Percentiles rank a stretch among this genome's conserved stretches.
These are phyloP conservation scores for Plecturocebus donacophilus DNA, from an alignment of 2,113 vertebrate genomes.

Conservation along the genomic window DNA sequence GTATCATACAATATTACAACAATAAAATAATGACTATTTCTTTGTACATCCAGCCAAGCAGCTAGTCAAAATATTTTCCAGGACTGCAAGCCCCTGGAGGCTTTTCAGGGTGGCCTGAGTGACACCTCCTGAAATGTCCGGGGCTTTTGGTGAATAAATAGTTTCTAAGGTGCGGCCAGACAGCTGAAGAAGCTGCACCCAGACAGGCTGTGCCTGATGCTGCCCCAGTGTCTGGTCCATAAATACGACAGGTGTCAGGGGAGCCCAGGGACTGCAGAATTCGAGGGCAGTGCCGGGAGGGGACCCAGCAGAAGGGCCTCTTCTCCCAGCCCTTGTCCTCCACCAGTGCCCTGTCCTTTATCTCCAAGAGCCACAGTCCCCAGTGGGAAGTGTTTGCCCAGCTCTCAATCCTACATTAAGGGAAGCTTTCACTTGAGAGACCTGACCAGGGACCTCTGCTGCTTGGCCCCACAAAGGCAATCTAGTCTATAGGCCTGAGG, in stretches of 20 bases:
- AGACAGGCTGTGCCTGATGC: background rate
- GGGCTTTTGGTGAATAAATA: conserved; percentile 83
- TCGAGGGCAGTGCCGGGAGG: background rate
- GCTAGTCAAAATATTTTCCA: conserved; percentile 85
- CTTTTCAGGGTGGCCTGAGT: conserved; percentile 63
- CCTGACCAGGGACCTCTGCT: background rate
- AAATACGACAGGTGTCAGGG: background rate
- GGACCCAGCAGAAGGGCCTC: background rate
- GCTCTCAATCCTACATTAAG: background rate
- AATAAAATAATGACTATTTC: conserved; percentile 79
- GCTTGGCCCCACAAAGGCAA: background rate
- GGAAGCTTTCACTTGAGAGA: background rate
- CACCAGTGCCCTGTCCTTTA: background rate
- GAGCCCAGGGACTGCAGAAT: background rate
- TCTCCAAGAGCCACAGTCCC: background rate
- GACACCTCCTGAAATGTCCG: conserved; percentile 34
- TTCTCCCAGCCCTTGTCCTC: background rate
- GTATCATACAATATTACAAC: conserved; percentile 86
- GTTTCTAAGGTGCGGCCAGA: conserved; percentile 65
- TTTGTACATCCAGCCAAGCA: conserved; percentile 84
- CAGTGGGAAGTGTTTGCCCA: background rate
- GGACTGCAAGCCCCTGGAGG: conserved; percentile 68
- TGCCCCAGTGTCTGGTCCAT: conserved; percentile 40
- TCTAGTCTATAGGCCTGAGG: background rate
- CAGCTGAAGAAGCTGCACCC: background rate